Conservation (phyloP, 2,113 vertebrate genomes). For the Calypte anna region DNA sequence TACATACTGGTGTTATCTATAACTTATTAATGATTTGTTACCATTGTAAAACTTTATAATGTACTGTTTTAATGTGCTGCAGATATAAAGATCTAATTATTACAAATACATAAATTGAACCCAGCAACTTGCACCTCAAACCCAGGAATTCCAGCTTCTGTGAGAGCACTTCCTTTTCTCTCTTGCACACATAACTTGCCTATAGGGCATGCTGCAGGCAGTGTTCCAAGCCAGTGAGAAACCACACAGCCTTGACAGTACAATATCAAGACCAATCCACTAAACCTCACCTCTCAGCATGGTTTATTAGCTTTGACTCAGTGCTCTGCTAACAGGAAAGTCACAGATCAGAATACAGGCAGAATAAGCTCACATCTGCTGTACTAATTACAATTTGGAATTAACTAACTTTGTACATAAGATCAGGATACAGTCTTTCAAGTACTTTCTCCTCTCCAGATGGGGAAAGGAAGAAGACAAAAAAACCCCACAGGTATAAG, state of each 20-base stretch:
- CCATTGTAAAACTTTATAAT: not conserved
- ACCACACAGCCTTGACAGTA: not conserved
- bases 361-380: not conserved
- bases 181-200: not conserved
- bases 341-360: not conserved
- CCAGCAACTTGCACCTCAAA: not conserved
- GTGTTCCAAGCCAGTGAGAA: not conserved
- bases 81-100: not conserved
- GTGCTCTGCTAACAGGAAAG: not conserved
- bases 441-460: not conserved
- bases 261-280: not conserved
- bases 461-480: not conserved
- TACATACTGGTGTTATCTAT: not conserved
- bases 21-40: not conserved
- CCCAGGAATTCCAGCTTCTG: not conserved
- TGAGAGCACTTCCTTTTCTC: not conserved
- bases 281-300: not conserved
- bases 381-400: not conserved
- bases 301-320: not conserved
- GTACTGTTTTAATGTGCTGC: too few relatives aligned
- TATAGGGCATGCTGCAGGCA: not conserved
- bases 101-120: not conserved
- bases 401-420: not conserved
- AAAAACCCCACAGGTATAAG: not conserved
- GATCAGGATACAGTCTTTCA: not conserved